Percentiles rank a stretch among this genome's conserved stretches.
Conservation (phyloP, 2,888 invertebrate species). For the Omphaloscelis lunosa region DNA sequence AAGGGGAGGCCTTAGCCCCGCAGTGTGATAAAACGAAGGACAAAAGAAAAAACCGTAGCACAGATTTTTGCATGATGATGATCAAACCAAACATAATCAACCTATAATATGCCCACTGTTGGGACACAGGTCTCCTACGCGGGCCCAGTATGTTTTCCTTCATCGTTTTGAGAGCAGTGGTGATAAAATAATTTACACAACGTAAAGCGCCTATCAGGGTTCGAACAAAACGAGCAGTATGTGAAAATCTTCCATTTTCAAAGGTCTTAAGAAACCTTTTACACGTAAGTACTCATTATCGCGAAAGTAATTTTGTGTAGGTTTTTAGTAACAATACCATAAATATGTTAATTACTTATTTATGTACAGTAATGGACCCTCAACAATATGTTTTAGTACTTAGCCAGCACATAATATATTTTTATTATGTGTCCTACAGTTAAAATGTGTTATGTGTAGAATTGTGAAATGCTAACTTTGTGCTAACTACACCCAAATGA, state of each 20-base stretch:
- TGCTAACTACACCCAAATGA: conserved; percentile 29
- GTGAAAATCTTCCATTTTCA: not conserved
- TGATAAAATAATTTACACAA: too few relatives aligned
- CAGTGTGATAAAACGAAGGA: not conserved
- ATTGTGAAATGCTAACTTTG: conserved; percentile 41
- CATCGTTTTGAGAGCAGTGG: too few relatives aligned
- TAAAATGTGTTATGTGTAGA: conserved; percentile 19
- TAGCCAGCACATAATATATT: conserved; percentile 22
- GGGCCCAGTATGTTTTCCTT: too few relatives aligned
- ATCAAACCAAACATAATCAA: too few relatives aligned
- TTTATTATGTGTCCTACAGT: conserved; percentile 28
- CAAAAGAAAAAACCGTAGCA: not conserved
- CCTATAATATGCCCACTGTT: too few relatives aligned
- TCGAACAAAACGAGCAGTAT: not conserved
- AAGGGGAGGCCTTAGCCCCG: not conserved
- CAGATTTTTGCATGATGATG: not conserved
- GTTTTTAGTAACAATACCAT: conserved; percentile 27
- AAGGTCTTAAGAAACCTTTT: not conserved
- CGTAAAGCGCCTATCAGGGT: too few relatives aligned
- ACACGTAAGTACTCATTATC: not conserved
- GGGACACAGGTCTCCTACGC: too few relatives aligned
- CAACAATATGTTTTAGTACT: conserved; percentile 37
- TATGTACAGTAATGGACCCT: conserved; percentile 21
- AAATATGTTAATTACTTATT: conserved; percentile 37
- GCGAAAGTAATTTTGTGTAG: conserved; percentile 21